Percentiles rank a stretch among this genome's conserved stretches.
These are phyloP conservation scores for Callinectes sapidus DNA, from an alignment of 2,888 invertebrate species.

Conservation along the genomic window DNA sequence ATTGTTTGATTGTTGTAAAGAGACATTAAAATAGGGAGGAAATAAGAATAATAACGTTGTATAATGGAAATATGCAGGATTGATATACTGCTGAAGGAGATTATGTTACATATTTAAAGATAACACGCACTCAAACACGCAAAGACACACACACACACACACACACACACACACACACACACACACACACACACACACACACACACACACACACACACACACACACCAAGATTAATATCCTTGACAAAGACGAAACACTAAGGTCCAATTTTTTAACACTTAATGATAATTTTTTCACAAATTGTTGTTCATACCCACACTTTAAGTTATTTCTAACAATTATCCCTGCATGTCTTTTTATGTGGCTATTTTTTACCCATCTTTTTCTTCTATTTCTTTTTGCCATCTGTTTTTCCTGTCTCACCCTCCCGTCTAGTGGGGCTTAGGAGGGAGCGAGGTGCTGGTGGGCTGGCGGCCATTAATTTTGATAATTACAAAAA, in stretches of 20 bases:
- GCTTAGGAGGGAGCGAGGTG: constrained; percentile 27
- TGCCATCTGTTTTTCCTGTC: constrained; percentile 28
- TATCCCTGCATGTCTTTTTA: neutral
- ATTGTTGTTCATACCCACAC: neutral
- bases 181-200: too few species aligned
- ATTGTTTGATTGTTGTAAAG: too few species aligned
- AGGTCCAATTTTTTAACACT: too few species aligned
- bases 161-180: neutral
- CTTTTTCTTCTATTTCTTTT: neutral
- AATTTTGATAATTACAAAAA: constrained; percentile 63
- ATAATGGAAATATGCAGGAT: too few species aligned
- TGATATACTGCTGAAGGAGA: too few species aligned
- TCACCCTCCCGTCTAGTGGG: constrained; percentile 24
- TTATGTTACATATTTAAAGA: neutral
- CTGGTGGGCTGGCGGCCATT: constrained; percentile 48
- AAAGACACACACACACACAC: neutral
- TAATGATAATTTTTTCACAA: neutral
- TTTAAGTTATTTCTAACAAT: neutral
- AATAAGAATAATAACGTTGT: too few species aligned
- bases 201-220: too few species aligned
- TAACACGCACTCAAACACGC: neutral
- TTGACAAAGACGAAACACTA: too few species aligned
- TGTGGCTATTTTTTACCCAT: neutral
- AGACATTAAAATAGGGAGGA: too few species aligned
- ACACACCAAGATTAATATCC: too few species aligned